Evolutionary conservation across 2,888 invertebrate species (phyloP).

Genomic region (Trachelus iudaicus): DNA sequence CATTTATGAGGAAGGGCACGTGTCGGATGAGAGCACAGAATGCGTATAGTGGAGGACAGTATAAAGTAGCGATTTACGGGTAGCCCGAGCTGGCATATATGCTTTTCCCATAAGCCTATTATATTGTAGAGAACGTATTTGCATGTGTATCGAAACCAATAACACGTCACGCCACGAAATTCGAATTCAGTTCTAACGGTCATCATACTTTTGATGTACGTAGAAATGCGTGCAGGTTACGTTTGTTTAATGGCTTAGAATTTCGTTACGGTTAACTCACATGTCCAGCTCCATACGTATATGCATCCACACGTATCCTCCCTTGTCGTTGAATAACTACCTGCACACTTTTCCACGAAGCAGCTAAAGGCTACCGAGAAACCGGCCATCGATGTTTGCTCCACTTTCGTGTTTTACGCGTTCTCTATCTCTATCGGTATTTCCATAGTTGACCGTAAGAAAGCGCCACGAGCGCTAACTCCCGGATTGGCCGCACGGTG

Average conservation of each 20-base stretch:
- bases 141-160: slow-evolving; percentile 48
- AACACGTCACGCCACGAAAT: slow-evolving; percentile 34
- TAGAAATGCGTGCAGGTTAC: slow-evolving; percentile 6
- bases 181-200: slow-evolving; percentile 18
- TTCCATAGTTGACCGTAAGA: background rate
- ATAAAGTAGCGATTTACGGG: slow-evolving; percentile 16
- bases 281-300: background rate
- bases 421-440: background rate
- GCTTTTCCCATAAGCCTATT: slow-evolving; percentile 37
- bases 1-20: slow-evolving; percentile 50
- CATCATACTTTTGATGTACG: background rate
- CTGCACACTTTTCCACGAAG: background rate
- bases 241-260: slow-evolving; percentile 14
- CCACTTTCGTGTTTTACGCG: background rate
- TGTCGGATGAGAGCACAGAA: slow-evolving; percentile 25
- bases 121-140: slow-evolving; percentile 38
- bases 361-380: background rate
- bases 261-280: slow-evolving; percentile 13
- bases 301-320: background rate
- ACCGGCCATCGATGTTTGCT: background rate
- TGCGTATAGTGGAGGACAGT: slow-evolving; percentile 27
- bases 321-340: background rate
- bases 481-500: background rate
- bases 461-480: background rate
- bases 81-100: slow-evolving; percentile 8